A percentile compares a stretch with the other conserved stretches of the same genome.
phyloP scores from a whole-genome alignment of 2,113 vertebrate species.

The Corythoichthys haematopterus region DNA sequence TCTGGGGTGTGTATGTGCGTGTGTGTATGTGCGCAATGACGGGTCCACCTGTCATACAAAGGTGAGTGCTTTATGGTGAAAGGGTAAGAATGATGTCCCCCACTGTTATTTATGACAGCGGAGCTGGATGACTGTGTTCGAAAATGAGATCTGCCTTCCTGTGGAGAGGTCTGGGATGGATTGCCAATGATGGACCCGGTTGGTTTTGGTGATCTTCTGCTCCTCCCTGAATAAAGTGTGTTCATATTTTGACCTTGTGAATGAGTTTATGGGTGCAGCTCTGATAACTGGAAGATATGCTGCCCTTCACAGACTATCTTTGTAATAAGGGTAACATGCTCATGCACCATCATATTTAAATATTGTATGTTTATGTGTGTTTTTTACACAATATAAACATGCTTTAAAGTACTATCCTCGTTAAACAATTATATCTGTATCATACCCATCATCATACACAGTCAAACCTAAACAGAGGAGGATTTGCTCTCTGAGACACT shows the following conservation, averaged over 20 bases:
- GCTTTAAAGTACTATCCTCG: background rate
- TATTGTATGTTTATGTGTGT: background rate
- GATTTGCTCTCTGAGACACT: background rate
- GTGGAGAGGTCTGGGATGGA: slow-evolving; percentile 1
- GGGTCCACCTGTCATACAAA: background rate
- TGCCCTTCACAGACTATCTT: background rate
- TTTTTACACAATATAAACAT: background rate
- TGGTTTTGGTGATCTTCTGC: background rate
- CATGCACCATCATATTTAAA: background rate
- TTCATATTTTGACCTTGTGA: background rate
- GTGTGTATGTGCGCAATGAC: background rate
- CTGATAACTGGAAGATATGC: background rate
- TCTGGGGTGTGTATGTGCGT: background rate
- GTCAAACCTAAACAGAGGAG: background rate
- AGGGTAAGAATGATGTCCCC: background rate
- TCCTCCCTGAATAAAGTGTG: background rate
- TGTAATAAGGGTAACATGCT: background rate
- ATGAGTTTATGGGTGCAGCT: background rate
- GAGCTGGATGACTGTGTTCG: slow-evolving; percentile 5
- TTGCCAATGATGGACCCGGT: background rate
- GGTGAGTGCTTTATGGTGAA: background rate
- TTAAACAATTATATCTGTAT: background rate
- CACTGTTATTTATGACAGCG: background rate
- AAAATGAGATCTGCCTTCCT: slow-evolving; percentile 10
- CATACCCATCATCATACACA: background rate